Conservation (phyloP, 2,797 vertebrate genomes). For the Scleropages formosus region DNA sequence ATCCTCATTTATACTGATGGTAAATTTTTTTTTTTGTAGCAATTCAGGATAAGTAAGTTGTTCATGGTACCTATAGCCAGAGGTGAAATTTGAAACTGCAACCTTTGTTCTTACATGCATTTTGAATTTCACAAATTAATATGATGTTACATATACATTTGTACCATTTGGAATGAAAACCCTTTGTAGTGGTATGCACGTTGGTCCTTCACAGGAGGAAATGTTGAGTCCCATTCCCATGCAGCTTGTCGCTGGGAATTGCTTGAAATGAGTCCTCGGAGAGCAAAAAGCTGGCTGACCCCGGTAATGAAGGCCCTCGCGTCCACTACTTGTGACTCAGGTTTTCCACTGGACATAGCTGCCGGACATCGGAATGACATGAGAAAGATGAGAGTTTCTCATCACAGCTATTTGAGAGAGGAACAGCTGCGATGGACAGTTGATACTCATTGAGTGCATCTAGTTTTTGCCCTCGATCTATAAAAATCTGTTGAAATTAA, state of each 20-base stretch:
- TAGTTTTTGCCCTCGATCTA: no score
- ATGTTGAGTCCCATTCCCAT: conserved; percentile 7
- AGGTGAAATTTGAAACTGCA: not conserved
- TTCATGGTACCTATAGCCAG: no score
- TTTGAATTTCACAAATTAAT: no score
- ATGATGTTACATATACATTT: no score
- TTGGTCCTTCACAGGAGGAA: not conserved
- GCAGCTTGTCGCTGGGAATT: conserved; percentile 7
- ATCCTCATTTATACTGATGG: no score
- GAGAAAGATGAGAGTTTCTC: conserved; percentile 17
- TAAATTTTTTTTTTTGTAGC: no score
- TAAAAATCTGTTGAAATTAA: no score
- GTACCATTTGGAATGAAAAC: conserved; percentile 10
- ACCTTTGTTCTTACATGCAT: not conserved
- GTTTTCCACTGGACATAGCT: conserved; percentile 18
- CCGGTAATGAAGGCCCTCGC: not conserved
- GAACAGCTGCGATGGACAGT: not conserved
- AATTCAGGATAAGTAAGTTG: no score
- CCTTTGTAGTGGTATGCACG: not conserved
- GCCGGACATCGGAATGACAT: not conserved
- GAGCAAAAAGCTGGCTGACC: conserved; percentile 3
- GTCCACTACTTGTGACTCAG: conserved; percentile 15
- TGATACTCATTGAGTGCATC: no score
- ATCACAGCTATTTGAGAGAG: not conserved
- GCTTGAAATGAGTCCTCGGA: conserved; percentile 12